phyloP scores from a whole-genome alignment of 2,113 vertebrate species.

The Calypte anna region DNA sequence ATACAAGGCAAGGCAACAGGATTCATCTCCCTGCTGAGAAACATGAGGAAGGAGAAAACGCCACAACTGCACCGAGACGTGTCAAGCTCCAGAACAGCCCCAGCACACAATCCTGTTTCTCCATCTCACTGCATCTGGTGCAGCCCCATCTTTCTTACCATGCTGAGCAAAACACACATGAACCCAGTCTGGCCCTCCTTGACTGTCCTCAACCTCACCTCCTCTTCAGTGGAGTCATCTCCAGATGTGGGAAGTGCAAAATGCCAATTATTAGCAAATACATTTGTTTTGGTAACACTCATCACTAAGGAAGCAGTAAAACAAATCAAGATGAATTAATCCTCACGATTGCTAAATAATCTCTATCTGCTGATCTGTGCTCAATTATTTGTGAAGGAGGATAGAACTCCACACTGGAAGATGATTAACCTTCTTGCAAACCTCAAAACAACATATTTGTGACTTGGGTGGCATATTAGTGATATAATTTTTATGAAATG shows the following conservation, averaged over 20 bases:
- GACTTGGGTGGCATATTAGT: background rate
- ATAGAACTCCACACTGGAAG: background rate
- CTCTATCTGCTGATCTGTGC: background rate
- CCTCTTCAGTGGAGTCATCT: background rate
- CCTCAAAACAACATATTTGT: background rate
- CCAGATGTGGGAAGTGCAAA: background rate
- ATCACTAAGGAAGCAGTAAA: background rate
- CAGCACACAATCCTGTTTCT: background rate
- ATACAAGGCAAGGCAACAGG: background rate
- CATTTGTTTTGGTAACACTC: background rate
- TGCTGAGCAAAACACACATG: background rate
- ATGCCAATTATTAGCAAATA: background rate
- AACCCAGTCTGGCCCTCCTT: background rate
- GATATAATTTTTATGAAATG: background rate
- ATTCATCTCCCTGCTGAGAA: background rate
- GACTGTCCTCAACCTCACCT: background rate
- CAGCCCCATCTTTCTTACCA: background rate
- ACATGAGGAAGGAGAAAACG: background rate
- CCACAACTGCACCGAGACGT: background rate
- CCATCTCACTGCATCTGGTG: background rate
- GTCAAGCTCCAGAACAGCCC: fast-evolving
- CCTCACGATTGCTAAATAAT: background rate
- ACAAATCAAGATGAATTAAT: background rate
- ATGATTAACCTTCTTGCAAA: background rate
- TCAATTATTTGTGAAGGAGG: background rate